Evolutionary conservation across 2,888 invertebrate genomes (phyloP), one percentile per base, ranked within the genome.

Genomic region (Mesoligia furuncula): DNA sequence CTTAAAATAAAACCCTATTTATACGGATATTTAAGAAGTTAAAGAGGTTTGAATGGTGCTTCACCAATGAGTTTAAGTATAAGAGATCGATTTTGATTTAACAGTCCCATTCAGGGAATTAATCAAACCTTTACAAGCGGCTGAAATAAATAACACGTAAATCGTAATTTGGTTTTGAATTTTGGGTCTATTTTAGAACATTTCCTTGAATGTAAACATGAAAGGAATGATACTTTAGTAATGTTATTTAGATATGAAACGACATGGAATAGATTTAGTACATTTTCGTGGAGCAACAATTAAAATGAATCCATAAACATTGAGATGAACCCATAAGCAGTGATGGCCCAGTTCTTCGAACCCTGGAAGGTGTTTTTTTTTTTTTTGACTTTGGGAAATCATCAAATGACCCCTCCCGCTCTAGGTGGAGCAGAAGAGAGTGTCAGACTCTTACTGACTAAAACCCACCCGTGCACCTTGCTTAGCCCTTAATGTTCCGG

Each of bases 41-140:
- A 79, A 88, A 87, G 86, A 90, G 85, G 83, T 84, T 83, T 85
- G 85, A 87, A 93, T 89, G 88, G 90, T 87, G 71, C 92, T 94
- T 85, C 85, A 93, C 88, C 88, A 88, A 90, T 84, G 90, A 92
- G 69, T 69, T 76, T 59, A 45, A 61, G 15, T 36, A 71, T 76
- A 68, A 59, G 59, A 76, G 45, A 66, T 72, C 11, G 59, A 81
- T 77, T 31, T 61, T 13, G 39, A 42, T 51, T 51, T 51, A 79
- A 24, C 51, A 17, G 31, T 27, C 31, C 61, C 1, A 51, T 36
- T 61, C 2, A 61, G 24, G 3, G 0, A 67, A 20, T 20, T n/a
- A 77, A 61, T 48, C 27, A 48, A 59, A 67, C 27, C 27, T 13
- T 24, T 39, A 75, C 24, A 42, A 27, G 24, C 15, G 17, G 13